Percentiles rank a stretch among this genome's conserved stretches.
These are phyloP conservation scores for Eulemur albifrons DNA, from an alignment of 2,797 vertebrate species.

Conservation along the genomic window DNA sequence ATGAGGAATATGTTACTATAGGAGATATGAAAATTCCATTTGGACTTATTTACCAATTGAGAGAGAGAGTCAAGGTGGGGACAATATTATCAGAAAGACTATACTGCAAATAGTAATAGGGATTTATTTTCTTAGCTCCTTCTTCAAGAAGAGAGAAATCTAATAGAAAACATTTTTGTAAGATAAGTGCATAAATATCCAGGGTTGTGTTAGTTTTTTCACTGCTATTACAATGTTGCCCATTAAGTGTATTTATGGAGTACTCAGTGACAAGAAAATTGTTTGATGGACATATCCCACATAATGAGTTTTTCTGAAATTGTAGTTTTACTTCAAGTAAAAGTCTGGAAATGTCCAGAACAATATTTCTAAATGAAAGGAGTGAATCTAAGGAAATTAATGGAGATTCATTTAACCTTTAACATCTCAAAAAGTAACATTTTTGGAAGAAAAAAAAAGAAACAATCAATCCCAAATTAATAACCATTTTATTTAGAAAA, in stretches of 20 bases:
- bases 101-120: neutral
- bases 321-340: slow-evolving; percentile 67
- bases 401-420: slow-evolving; percentile 60
- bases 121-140: slow-evolving; percentile 10
- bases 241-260: slow-evolving; percentile 77
- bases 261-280: slow-evolving; percentile 80
- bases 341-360: slow-evolving; percentile 61
- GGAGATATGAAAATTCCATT: slow-evolving; percentile 62
- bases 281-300: slow-evolving; percentile 76
- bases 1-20: slow-evolving; percentile 51
- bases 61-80: neutral
- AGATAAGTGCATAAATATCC: slow-evolving; percentile 69
- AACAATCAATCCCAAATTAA: neutral
- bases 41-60: slow-evolving; percentile 57
- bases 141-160: slow-evolving; percentile 52
- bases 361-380: slow-evolving; percentile 45
- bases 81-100: slow-evolving; percentile 48
- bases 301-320: slow-evolving; percentile 78
- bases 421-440: slow-evolving; percentile 20
- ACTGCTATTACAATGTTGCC: slow-evolving; percentile 67
- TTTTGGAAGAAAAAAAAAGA: neutral
- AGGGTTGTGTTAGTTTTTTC: slow-evolving; percentile 55
- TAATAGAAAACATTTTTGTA: slow-evolving; percentile 53
- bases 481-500: slow-evolving; percentile 11
- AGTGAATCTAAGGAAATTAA: slow-evolving; percentile 39